A percentile compares a stretch with the other conserved stretches of the same genome.
phyloP scores from a whole-genome alignment of 2,113 vertebrate species.

The Anser cygnoides region DNA sequence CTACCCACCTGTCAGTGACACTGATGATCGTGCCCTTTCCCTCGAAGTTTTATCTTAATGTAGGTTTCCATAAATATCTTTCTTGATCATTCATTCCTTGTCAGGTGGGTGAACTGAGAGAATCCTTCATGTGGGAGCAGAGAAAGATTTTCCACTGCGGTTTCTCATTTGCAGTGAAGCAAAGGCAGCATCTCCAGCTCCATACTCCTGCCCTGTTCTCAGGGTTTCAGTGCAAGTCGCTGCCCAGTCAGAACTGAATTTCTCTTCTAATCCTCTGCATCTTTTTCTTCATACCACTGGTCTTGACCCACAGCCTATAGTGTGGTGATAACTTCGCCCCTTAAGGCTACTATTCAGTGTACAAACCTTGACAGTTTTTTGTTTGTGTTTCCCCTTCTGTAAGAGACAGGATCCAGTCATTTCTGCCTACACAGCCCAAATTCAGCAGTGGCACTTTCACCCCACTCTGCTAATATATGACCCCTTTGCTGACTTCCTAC shows the following conservation, averaged over 20 bases:
- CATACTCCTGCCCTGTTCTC: not conserved
- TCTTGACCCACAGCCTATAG: not conserved
- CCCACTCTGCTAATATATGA: not conserved
- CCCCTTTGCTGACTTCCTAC: not conserved
- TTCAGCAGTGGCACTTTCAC: not conserved
- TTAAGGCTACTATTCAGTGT: not conserved
- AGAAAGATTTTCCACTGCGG: slow-evolving; percentile 53
- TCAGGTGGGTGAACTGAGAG: slow-evolving; percentile 63
- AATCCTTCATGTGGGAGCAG: slow-evolving; percentile 45
- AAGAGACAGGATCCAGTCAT: not conserved
- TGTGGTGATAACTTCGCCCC: not conserved
- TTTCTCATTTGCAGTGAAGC: not conserved
- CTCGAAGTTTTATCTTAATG: slow-evolving; percentile 19
- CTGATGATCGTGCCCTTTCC: slow-evolving; percentile 22
- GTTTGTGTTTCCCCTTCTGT: not conserved
- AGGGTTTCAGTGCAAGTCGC: not conserved
- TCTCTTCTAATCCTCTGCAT: not conserved
- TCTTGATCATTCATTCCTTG: slow-evolving; percentile 51
- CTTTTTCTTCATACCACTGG: not conserved
- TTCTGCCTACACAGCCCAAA: not conserved
- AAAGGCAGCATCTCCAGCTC: not conserved
- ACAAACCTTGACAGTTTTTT: not conserved
- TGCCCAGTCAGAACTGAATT: not conserved
- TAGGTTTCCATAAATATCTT: slow-evolving; percentile 55
- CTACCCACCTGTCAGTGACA: not conserved